Conservation (phyloP, 2,113 vertebrate genomes). For the Numenius arquata region DNA sequence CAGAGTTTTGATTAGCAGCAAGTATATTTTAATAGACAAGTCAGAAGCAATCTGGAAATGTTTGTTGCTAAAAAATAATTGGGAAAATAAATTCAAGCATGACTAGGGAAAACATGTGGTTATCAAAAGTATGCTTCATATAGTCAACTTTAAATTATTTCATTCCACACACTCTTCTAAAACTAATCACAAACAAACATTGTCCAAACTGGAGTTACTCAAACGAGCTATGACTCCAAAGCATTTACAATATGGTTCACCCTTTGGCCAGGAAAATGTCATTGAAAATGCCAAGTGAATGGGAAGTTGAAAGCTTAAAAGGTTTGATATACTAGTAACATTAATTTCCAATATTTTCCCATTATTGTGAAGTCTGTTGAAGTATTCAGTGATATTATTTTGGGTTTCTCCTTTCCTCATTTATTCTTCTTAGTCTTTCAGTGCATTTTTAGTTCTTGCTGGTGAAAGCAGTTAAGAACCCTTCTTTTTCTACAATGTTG, state of each 20-base stretch:
- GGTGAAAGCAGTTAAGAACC: neutral
- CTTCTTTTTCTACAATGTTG: neutral
- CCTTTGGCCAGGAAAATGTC: neutral
- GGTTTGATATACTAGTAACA: neutral
- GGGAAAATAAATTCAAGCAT: neutral
- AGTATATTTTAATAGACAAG: constrained; percentile 18
- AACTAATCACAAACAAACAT: neutral
- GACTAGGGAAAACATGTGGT: neutral
- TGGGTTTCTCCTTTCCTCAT: neutral
- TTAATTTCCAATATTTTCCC: neutral
- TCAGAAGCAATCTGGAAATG: constrained; percentile 46
- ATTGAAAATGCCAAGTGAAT: neutral
- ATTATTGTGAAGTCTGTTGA: neutral
- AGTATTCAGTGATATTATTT: neutral
- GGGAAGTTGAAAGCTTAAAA: neutral
- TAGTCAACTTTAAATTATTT: neutral
- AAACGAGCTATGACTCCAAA: neutral
- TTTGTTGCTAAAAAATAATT: constrained; percentile 26
- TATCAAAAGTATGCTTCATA: neutral
- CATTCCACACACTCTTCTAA: neutral
- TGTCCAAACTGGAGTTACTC: neutral
- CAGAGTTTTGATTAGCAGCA: neutral
- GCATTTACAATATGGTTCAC: neutral
- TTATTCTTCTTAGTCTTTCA: neutral
- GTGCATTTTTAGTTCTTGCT: neutral